These are phyloP conservation scores for Knipowitschia caucasica DNA, from an alignment of 2,797 vertebrate species.

Conservation along the genomic window DNA sequence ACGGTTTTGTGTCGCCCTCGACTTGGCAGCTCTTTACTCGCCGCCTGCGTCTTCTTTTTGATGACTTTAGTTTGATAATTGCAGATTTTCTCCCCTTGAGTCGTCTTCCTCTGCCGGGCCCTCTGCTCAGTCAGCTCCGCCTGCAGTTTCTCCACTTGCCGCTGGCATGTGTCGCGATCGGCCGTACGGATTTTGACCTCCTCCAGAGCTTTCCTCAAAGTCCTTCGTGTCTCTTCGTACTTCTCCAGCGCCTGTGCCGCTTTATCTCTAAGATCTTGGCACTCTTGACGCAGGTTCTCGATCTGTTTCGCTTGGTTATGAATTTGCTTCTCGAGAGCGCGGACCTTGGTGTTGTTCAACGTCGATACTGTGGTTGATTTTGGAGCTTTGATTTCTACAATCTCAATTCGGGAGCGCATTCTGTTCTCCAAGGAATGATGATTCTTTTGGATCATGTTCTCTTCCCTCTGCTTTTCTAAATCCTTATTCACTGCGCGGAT, in stretches of 20 bases:
- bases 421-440: neutral
- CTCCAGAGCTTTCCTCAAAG: neutral
- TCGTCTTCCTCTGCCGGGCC: neutral
- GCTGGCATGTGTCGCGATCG: neutral
- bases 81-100: no score
- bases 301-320: neutral
- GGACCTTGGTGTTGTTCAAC: neutral
- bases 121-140: neutral
- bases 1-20: no score
- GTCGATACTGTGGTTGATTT: neutral
- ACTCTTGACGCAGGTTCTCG: neutral
- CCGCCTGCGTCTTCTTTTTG: no score
- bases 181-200: neutral
- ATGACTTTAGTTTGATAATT: no score
- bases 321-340: neutral
- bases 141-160: neutral
- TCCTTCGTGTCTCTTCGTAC: neutral
- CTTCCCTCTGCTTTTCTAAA: neutral
- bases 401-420: neutral
- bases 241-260: neutral
- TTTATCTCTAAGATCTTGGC: neutral
- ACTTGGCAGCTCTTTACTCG: neutral
- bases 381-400: neutral
- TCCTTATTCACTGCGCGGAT: neutral
- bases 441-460: neutral